A percentile compares a stretch with the other conserved stretches of the same genome.
phyloP scores from a whole-genome alignment of 2,888 invertebrate genomes.

The Agonopterix alstromeriana region DNA sequence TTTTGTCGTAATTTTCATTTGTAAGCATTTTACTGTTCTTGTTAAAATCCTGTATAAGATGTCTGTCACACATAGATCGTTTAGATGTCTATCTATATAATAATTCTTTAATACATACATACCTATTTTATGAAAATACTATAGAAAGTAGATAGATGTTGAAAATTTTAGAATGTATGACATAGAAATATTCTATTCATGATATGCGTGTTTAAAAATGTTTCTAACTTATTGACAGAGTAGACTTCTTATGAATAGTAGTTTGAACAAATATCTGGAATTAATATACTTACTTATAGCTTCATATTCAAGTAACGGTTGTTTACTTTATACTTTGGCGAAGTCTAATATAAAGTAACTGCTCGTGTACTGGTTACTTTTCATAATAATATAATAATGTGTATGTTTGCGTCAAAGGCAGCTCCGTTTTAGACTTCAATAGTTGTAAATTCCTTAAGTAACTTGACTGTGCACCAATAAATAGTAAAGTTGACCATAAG shows the following conservation, averaged over 20 bases:
- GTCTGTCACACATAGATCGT: conserved; percentile 1
- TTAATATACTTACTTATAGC: background rate
- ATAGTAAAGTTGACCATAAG: conserved; percentile 53
- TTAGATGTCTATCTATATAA: conserved; percentile 7
- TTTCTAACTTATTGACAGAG: conserved; percentile 40
- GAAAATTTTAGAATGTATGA: conserved; percentile 42
- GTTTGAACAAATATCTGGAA: conserved; percentile 9
- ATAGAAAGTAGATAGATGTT: conserved; percentile 60
- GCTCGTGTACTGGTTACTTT: too few species aligned
- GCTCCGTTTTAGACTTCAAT: background rate
- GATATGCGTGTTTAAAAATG: conserved; percentile 22
- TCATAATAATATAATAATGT: background rate
- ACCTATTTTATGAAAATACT: conserved; percentile 38
- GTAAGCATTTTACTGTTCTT: conserved; percentile 55
- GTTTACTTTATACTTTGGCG: too few species aligned
- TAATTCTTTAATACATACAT: conserved; percentile 20
- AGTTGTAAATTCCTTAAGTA: background rate
- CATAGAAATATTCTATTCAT: conserved; percentile 29
- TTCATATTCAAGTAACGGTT: too few species aligned
- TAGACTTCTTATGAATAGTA: conserved; percentile 50
- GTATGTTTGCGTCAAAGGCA: background rate
- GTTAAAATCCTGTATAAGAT: conserved; percentile 32
- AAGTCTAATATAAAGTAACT: too few species aligned
- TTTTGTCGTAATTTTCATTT: conserved; percentile 53
- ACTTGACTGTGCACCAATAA: conserved; percentile 6